Conservation (phyloP, 2,113 vertebrate species). For the Paradoxurus hermaphroditus region DNA sequence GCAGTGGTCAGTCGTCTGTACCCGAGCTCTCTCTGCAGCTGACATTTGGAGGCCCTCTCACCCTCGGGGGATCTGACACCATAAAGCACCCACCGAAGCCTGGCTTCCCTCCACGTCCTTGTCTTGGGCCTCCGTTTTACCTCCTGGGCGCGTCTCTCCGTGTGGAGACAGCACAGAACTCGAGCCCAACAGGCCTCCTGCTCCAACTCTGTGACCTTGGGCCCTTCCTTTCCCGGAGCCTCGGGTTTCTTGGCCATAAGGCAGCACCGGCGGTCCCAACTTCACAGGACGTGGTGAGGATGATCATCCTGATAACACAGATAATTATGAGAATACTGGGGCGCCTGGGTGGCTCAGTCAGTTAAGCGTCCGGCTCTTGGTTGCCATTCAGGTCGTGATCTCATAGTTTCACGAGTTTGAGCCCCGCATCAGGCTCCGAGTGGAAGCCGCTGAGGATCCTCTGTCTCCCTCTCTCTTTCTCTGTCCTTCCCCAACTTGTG, state of each 20-base stretch:
- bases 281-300: background rate
- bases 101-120: background rate
- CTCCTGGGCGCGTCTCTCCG: background rate
- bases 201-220: background rate
- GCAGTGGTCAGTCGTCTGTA: fast-evolving
- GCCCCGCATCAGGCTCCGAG: no score
- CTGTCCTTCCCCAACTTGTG: no score
- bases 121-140: background rate
- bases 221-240: background rate
- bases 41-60: background rate
- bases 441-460: no score
- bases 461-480: no score
- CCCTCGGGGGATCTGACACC: background rate
- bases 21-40: background rate
- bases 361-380: no score
- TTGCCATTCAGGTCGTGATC: no score
- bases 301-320: background rate
- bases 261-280: background rate
- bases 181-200: background rate
- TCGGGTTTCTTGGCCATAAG: background rate
- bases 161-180: background rate
- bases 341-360: no score
- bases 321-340: background rate
- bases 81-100: background rate
- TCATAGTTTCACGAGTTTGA: no score